phyloP scores from a whole-genome alignment of 2,113 vertebrate genomes.

The Psammodynastes pulverulentus region DNA sequence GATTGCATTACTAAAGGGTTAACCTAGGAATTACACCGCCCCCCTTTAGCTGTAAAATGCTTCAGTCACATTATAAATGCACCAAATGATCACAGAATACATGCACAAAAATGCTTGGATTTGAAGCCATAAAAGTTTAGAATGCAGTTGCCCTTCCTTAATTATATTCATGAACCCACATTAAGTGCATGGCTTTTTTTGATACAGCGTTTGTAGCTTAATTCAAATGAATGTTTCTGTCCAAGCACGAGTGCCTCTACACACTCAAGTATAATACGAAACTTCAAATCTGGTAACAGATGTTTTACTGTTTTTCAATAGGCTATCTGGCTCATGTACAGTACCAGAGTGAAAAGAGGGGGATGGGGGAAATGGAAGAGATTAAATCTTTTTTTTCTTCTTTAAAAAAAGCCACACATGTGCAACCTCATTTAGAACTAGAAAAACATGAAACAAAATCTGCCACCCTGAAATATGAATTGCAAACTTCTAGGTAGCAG shows the following conservation, averaged over 20 bases:
- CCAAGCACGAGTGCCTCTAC: conserved; percentile 89
- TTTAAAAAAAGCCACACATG: conserved; percentile 41
- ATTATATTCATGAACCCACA: conserved; percentile 79
- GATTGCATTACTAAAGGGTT: conserved; percentile 66
- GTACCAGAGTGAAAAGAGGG: conserved; percentile 51
- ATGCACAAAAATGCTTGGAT: conserved; percentile 68
- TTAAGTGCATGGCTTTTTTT: conserved; percentile 77
- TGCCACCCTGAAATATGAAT: conserved; percentile 14
- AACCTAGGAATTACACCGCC: conserved; percentile 68
- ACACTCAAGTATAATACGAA: conserved; percentile 89
- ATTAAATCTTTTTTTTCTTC: conserved; percentile 25
- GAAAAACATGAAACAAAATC: conserved; percentile 50
- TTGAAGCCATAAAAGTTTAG: conserved; percentile 77
- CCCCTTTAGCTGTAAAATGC: conserved; percentile 69
- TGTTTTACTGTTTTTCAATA: conserved; percentile 92
- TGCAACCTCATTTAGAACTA: conserved; percentile 64
- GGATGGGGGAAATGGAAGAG: conserved; percentile 36
- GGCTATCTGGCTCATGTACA: conserved; percentile 80
- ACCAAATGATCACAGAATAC: conserved; percentile 73
- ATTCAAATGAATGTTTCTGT: conserved; percentile 88
- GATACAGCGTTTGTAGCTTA: conserved; percentile 77
- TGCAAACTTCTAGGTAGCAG: conserved; percentile 30
- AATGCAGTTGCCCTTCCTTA: conserved; percentile 76
- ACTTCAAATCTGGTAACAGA: conserved; percentile 92
- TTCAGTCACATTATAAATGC: conserved; percentile 72